Evolutionary conservation across 1,140 invertebrate species (phyloP).

Genomic region (Anthonomus grandis): DNA sequence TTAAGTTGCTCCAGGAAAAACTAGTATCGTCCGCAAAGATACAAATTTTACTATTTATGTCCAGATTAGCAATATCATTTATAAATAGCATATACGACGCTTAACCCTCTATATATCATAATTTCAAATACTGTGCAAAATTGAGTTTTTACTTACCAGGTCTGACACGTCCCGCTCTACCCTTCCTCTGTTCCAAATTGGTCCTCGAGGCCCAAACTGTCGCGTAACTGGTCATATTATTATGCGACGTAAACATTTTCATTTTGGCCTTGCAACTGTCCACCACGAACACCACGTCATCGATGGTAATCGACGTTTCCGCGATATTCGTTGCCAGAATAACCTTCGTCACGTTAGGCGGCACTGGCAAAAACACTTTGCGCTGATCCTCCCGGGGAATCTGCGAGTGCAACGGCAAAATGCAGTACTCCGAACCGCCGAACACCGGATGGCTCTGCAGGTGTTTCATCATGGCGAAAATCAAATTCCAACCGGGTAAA

Average conservation of each 20-base stretch:
- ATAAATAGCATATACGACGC: too few species aligned
- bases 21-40: too few species aligned
- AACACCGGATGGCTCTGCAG: conserved; percentile 75
- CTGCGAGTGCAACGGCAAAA: conserved; percentile 87
- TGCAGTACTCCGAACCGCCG: conserved; percentile 63
- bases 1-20: too few species aligned
- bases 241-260: conserved; percentile 92
- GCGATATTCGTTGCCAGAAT: conserved; percentile 91
- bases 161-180: conserved; percentile 84
- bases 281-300: conserved; percentile 95
- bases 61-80: too few species aligned
- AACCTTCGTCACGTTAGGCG: conserved; percentile 70
- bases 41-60: too few species aligned
- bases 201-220: conserved; percentile 91
- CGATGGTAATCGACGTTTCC: conserved; percentile 93
- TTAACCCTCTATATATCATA: too few species aligned
- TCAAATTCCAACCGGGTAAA: conserved; percentile 92
- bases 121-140: too few species aligned
- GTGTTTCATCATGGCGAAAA: conserved; percentile 87
- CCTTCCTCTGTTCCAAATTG: conserved; percentile 87
- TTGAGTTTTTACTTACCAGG: too few species aligned
- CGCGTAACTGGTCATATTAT: conserved; percentile 93
- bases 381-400: conserved; percentile 87
- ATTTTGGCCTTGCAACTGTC: conserved; percentile 94
- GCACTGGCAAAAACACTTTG: conserved; percentile 78